phyloP scores from a whole-genome alignment of 30 jellyfish, hydroid and myxozoan genomes.

The Aurelia aurita region DNA sequence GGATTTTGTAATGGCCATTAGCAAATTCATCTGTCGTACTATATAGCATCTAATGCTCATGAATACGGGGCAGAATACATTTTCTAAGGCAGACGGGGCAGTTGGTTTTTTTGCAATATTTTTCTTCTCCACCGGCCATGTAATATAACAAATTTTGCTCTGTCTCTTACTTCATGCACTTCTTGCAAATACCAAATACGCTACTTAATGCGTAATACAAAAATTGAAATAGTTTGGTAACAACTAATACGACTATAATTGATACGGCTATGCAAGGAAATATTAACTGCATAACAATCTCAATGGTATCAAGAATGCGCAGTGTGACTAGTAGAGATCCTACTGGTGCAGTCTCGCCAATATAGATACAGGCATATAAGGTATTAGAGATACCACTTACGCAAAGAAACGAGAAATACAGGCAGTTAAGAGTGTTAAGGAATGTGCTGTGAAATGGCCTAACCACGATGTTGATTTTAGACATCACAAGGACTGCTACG shows the following conservation, averaged over 20 bases:
- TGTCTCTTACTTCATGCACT: too few species aligned
- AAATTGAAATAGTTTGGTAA: too few species aligned
- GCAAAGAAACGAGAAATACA: background rate
- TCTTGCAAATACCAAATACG: too few species aligned
- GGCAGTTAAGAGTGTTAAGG: background rate
- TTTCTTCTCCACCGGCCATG: too few species aligned
- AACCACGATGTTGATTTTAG: background rate
- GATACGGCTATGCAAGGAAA: background rate
- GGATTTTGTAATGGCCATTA: too few species aligned
- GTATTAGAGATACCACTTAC: slow-evolving; percentile 4
- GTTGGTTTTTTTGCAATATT: too few species aligned
- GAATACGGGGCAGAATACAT: too few species aligned
- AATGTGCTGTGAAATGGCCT: slow-evolving; percentile 1
- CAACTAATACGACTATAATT: background rate
- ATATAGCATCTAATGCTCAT: too few species aligned
- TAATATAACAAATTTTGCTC: too few species aligned
- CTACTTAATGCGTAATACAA: too few species aligned
- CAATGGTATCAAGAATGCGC: background rate
- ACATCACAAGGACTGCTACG: background rate
- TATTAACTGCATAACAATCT: background rate
- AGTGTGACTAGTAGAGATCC: background rate
- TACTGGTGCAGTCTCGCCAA: background rate
- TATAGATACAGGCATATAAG: slow-evolving; percentile 11
- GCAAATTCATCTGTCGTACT: too few species aligned
- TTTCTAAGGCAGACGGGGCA: too few species aligned